phyloP scores from a whole-genome alignment of 1,140 invertebrate genomes.

The Drosophila pseudoobscura region DNA sequence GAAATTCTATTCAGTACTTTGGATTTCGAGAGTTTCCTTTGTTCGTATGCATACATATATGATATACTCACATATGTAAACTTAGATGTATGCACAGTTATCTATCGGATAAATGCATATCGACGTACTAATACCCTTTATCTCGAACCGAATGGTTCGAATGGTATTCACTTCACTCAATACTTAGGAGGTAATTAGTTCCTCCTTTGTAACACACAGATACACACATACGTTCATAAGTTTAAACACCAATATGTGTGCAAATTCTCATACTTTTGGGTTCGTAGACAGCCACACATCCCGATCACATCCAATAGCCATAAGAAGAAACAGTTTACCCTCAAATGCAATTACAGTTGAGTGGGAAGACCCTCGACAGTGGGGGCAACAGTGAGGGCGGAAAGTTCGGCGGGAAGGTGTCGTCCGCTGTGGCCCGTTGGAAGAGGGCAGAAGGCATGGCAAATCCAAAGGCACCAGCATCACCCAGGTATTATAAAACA shows the following conservation, averaged over 20 bases:
- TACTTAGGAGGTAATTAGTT: no score
- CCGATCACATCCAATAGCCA: neutral
- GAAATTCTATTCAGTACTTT: neutral
- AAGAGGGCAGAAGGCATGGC: slow-evolving; percentile 9
- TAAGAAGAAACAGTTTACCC: slow-evolving; percentile 22
- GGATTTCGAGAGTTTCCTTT: neutral
- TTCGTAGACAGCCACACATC: no score
- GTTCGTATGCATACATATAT: no score
- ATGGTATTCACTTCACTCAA: no score
- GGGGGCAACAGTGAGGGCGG: neutral
- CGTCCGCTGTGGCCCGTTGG: slow-evolving; percentile 13
- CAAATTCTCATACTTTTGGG: neutral
- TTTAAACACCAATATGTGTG: slow-evolving; percentile 36
- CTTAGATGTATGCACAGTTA: no score
- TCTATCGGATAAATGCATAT: no score
- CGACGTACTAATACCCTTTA: no score
- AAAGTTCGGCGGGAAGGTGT: slow-evolving; percentile 8
- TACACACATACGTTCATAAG: slow-evolving; percentile 4
- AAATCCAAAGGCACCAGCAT: slow-evolving; percentile 70
- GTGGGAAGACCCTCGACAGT: slow-evolving; percentile 29
- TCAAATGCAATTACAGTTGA: slow-evolving; percentile 80
- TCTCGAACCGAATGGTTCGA: no score
- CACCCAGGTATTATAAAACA: slow-evolving; percentile 82
- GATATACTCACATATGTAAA: no score
- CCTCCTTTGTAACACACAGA: no score